Base-by-base conservation (phyloP, 1,140 invertebrate species). In the Cyclargus thomasi region DNA sequence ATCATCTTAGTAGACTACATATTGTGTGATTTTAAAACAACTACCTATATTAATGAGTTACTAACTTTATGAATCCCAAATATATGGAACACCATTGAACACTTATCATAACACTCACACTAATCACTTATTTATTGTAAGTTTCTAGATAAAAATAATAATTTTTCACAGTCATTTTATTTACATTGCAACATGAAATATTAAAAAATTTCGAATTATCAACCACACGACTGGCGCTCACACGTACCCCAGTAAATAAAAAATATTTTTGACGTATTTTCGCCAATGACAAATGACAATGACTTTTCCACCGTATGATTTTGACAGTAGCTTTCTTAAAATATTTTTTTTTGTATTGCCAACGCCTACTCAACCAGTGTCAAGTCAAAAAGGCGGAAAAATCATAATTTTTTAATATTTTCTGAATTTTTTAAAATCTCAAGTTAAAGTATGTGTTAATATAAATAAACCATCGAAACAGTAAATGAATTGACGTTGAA, bases 81-180 rank as follows among this genome's bases (percentile, higher is more conserved):
- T 11, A 6, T 59, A 59, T 59, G 55, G 11, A 59, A 6, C 55
- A 59, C 55, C 55, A 59, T 20, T 59, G 18, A 59, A 59, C 55
- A 59, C 55, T 59, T 22, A 22, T 64, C 36, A 65, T 11, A 64
- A n/a, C 20, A 39, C 64, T 67, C 36, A 11, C 66, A 23, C 68
- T 72, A 63, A 65, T 16, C 14, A 57, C 59, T n/a, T 73, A 69
- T 67, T 59, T 59, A 11, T 11, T 22, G 21, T 20, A 59, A 59
- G 8, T 21, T 59, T 59, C n/a, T 59, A 11, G 8, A 21, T 21
- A 6, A 20, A 11, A 59, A 11, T 20, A 20, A 59, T 18, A 18
- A 59, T 20, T 20, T 6, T 55, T 55, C 17, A 57, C 55, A 20
- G 5, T 59, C 55, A 59, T 59, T 20, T 20, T 59, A 59, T 59